Evolutionary conservation across 2,888 invertebrate species (phyloP), one percentile per base, ranked within the genome.

Genomic region (Euproctis similis): DNA sequence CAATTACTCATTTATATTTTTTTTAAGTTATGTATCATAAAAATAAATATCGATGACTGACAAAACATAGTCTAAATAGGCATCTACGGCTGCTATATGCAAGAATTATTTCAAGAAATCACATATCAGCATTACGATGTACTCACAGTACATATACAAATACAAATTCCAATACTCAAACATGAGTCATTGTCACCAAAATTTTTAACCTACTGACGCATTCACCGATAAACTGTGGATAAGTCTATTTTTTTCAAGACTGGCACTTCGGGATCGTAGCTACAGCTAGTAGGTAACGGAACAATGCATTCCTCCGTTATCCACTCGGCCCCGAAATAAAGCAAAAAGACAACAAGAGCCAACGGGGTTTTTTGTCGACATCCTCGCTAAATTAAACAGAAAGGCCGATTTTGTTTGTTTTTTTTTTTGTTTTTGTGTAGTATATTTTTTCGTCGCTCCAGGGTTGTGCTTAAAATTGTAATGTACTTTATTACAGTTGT

Each of bases 381-480:
- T 58, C 68, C 70, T 65, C 69, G 77, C 77, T 74, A 82, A 82
- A 81, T 82, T 80, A 80, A 80, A 81, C 77, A 75, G 67, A 68
- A 69, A 63, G 67, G 73, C 68, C 64, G 69, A 74, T 74, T 76
- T 76, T 71, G 62, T 21, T 71, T n/a, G n/a, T n/a, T n/a, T n/a
- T n/a, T n/a, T n/a, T 73, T 62, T 53, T 38, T 42, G 39, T 35
- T n/a, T n/a, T n/a, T n/a, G n/a, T n/a, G n/a, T n/a, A n/a, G n/a
- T n/a, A n/a, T n/a, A n/a, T n/a, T n/a, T n/a, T n/a, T n/a, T n/a
- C 59, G 55, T 59, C 67, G 73, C 64, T 65, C 54, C 52, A 56
- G 65, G 52, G 53, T 52, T n/a, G 45, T 41, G 36, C 46, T 45
- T 42, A 52, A 26, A 53, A 53, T 37, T 35, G 46, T 49, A 40